Evolutionary conservation across 2,113 vertebrate genomes (phyloP), one percentile per base, ranked within the genome.

Genomic region (Merops nubicus): DNA sequence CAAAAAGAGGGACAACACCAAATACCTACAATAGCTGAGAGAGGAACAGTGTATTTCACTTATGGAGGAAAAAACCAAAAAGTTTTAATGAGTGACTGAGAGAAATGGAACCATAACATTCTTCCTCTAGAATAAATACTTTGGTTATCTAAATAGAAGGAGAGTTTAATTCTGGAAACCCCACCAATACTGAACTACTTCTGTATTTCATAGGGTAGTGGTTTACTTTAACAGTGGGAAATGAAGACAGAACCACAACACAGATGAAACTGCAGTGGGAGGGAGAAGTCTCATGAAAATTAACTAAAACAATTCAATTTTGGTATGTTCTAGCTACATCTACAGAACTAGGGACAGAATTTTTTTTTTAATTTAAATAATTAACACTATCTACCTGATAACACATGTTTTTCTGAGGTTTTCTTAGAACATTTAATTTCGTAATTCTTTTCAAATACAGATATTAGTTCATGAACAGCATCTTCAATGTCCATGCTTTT

Each of bases 401-500:
- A 3, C 51, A 40, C 26, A 12, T 47, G 7, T 4, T 70, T 60
- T 73, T 90, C 97, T 57, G 26, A 20, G 29, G 48, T 2, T 82
- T 97, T 96, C 65, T 80, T 96, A 74, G 54, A 29, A 67, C 87
- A 9, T 63, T 97, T 96, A 63, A 97, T 96, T 89, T 98, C 98
- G 68, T 98, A 98, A 97, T 98, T 93, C 33, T 82, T 75, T 74
- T 97, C 97, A 95, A 99, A 98, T 64, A 98, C 43, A 72, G 83
- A 75, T 64, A 97, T 73, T 51, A 99, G 91, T 87, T 99, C 98
- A 85, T 92, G 97, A 69, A 99, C 98, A 45, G 98, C 98, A 92
- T 97, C 96, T 94, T 98, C 98, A 79, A 99, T 33, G 8, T 88
- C 95, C 86, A 74, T 97, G 86, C 98, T 98, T 97, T 98, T 98